Conservation (phyloP, 2,888 invertebrate species). For the Lucinisca nassula region DNA sequence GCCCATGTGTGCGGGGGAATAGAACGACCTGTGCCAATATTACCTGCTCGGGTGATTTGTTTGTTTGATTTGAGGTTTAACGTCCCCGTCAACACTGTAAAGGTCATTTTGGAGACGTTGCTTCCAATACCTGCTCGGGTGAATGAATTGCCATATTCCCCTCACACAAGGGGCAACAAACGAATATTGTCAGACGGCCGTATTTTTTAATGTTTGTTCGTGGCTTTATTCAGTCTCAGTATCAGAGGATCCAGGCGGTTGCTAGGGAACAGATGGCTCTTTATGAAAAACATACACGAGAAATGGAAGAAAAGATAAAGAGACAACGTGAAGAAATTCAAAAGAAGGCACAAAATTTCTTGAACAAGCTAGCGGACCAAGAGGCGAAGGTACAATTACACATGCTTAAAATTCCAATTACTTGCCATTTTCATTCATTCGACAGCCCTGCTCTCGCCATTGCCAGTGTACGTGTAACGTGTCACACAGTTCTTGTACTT, state of each 20-base stretch:
- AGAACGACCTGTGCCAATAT: too few relatives aligned
- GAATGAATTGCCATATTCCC: too few relatives aligned
- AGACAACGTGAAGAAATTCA: constrained; percentile 53
- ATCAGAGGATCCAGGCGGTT: constrained; percentile 54
- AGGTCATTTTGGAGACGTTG: too few relatives aligned
- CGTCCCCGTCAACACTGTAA: too few relatives aligned
- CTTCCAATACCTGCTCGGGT: too few relatives aligned
- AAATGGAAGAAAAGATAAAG: constrained; percentile 47
- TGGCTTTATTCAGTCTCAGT: constrained; percentile 27
- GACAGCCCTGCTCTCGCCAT: background rate
- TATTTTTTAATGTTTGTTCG: too few relatives aligned
- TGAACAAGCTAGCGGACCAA: constrained; percentile 36
- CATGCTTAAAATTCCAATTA: background rate
- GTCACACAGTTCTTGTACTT: background rate
- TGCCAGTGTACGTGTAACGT: too few relatives aligned
- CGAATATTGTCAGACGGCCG: too few relatives aligned
- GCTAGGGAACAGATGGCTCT: constrained; percentile 52
- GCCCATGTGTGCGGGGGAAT: too few relatives aligned
- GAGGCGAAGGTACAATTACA: constrained; percentile 38
- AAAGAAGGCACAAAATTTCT: constrained; percentile 27
- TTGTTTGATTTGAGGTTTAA: too few relatives aligned
- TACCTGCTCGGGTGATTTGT: too few relatives aligned
- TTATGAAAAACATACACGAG: constrained; percentile 48
- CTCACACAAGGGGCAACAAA: too few relatives aligned
- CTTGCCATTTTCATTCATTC: background rate